Percentiles rank a stretch among this genome's conserved stretches.
Evolutionary conservation across 2,888 invertebrate species (phyloP).

Genomic region (Baronia brevicornis): DNA sequence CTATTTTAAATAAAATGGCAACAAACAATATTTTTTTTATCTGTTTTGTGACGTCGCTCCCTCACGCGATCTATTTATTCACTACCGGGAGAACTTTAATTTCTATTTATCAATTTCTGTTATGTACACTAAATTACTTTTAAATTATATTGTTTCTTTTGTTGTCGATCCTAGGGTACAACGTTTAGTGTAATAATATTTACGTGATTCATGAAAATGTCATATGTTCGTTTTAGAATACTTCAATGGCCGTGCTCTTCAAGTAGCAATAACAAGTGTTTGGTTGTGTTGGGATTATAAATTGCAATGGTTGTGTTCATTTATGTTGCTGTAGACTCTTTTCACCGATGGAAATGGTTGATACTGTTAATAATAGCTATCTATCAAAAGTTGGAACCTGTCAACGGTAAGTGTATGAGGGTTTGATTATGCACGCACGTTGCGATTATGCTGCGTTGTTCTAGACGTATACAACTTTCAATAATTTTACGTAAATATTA

Average conservation of each 20-base stretch:
- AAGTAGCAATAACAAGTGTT: constrained; percentile 52
- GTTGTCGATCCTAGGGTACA: neutral
- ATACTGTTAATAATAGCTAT: constrained; percentile 44
- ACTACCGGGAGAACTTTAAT: constrained; percentile 22
- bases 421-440: too few species aligned
- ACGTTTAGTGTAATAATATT: constrained; percentile 14
- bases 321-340: constrained; percentile 50
- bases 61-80: constrained; percentile 21
- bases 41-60: constrained; percentile 19
- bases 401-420: constrained; percentile 43
- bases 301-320: constrained; percentile 46
- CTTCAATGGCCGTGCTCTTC: constrained; percentile 53
- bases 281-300: constrained; percentile 38
- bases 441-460: constrained; percentile 6
- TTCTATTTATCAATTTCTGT: constrained; percentile 19
- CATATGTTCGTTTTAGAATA: constrained; percentile 37
- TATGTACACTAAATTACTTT: constrained; percentile 16
- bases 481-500: constrained; percentile 8
- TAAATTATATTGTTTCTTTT: constrained; percentile 9
- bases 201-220: constrained; percentile 35
- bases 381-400: constrained; percentile 39
- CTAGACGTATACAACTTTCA: neutral
- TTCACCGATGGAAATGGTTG: constrained; percentile 48
- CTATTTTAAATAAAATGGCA: constrained; percentile 4
- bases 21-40: constrained; percentile 14